phyloP scores from a whole-genome alignment of 2,888 invertebrate species.

The Caenorhabditis sp. region DNA sequence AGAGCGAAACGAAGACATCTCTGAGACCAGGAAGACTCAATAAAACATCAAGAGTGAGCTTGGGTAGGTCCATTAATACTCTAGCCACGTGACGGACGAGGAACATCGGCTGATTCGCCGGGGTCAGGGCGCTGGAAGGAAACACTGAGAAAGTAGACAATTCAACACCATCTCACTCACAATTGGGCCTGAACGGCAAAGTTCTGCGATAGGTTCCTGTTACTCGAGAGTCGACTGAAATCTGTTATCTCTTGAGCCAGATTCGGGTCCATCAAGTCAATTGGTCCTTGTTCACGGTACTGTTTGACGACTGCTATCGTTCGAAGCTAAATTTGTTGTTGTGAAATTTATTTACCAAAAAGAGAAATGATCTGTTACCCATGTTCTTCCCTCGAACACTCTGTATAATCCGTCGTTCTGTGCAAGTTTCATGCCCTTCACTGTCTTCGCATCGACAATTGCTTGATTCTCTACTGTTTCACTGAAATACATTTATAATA shows the following conservation, averaged over 20 bases:
- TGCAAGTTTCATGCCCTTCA: background rate
- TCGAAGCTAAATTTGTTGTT: constrained; percentile 21
- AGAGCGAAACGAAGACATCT: background rate
- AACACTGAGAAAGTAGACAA: background rate
- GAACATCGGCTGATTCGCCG: constrained; percentile 5
- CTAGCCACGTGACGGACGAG: constrained; percentile 13
- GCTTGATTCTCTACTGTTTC: background rate
- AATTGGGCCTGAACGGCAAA: constrained; percentile 45
- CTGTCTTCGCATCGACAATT: background rate
- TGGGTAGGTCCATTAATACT: constrained; percentile 11
- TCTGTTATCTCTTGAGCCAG: constrained; percentile 18
- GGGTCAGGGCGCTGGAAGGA: constrained; percentile 23
- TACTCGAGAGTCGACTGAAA: constrained; percentile 1
- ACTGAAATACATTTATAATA: constrained; percentile 9
- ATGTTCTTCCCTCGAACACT: constrained; percentile 16
- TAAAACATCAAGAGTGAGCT: background rate
- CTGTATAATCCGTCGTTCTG: background rate
- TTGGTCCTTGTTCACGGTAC: background rate
- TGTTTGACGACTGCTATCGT: background rate
- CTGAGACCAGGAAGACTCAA: background rate
- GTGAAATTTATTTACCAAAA: background rate
- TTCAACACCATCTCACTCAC: constrained; percentile 9
- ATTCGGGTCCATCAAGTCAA: background rate
- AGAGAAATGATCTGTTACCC: constrained; percentile 19
- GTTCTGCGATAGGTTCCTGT: background rate